Base-by-base conservation (phyloP, 2,888 invertebrate genomes). In the Myathropa florea region DNA sequence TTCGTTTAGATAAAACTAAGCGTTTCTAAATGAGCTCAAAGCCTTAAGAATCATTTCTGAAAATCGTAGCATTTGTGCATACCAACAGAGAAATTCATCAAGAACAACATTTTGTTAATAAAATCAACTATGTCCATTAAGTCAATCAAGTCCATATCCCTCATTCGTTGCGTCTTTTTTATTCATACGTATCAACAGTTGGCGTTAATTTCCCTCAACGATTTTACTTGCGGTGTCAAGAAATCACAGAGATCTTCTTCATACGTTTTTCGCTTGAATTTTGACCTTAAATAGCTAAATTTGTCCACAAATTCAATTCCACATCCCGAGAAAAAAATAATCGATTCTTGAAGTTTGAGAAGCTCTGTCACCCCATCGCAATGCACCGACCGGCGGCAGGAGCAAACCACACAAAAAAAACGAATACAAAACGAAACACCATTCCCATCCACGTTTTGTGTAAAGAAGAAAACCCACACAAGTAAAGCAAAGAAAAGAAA, bases 261-360 rank as follows among this genome's bases (percentile, higher is more conserved):
- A 33, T 75, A 53, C 14, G 53, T 23, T 55, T 80, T 21, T 65
- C 4, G 26, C 71, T 79, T 78, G 55, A 86, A 78, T 83, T 83
- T 75, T 83, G 83, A 83, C 86, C 86, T 86, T 86, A 86, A 86
- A 86, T 75, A 72, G 57, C 73, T 82, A 78, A 70, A 86, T 75
- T 78, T 83, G 78, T 67, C 71, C 65, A 39, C 78, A 18, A 64
- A 79, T 78, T 75, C 61, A 70, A 70, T 78, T 23, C 53, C 55
- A 79, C 46, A 63, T 75, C 61, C 82, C 39, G 55, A 75, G 65
- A 68, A 68, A 78, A 81, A 79, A 86, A 86, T 53, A 82, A 86
- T 86, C 86, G 86, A 86, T 86, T 83, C 30, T 23, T 10, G 4
- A 6, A 67, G 83, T 86, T 86, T 86, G 83, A 71, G 86, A 71